A percentile compares a stretch with the other conserved stretches of the same genome.
phyloP scores from a whole-genome alignment of 2,797 vertebrate genomes.

The Enteromius thamalakanensis region DNA sequence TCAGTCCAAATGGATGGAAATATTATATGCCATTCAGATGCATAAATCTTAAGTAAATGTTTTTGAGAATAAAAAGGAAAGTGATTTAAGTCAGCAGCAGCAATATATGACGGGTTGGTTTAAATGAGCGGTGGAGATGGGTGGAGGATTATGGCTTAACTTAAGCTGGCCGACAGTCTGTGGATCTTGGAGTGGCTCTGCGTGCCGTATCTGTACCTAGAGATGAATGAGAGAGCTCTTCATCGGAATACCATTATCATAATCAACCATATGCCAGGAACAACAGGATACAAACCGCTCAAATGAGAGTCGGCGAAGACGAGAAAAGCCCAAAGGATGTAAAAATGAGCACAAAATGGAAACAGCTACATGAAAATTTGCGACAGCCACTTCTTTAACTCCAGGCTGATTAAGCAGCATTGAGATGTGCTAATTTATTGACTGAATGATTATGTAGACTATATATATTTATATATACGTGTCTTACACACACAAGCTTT shows the following conservation, averaged over 20 bases:
- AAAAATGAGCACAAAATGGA: slow-evolving; percentile 4
- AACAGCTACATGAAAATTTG: neutral
- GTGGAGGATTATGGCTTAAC: neutral
- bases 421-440: neutral
- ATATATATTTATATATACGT: neutral
- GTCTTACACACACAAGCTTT: neutral
- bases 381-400: neutral
- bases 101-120: neutral
- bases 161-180: slow-evolving; percentile 9
- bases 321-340: slow-evolving; percentile 24
- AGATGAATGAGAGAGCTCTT: slow-evolving; percentile 36
- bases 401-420: neutral
- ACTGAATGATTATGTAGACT: neutral
- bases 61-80: neutral
- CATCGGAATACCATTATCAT: slow-evolving; percentile 41
- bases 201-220: slow-evolving; percentile 9
- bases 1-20: neutral
- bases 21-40: neutral
- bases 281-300: slow-evolving; percentile 29
- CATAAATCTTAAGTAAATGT: neutral
- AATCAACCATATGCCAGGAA: slow-evolving; percentile 43
- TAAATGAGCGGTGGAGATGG: slow-evolving; percentile 3
- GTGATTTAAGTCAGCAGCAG: neutral
- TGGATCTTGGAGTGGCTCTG: neutral
- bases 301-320: slow-evolving; percentile 10